A percentile compares a stretch with the other conserved stretches of the same genome.
Conservation (phyloP, 2,113 vertebrate species). For the rabbit (Oryctolagus cuniculus) region DNA sequence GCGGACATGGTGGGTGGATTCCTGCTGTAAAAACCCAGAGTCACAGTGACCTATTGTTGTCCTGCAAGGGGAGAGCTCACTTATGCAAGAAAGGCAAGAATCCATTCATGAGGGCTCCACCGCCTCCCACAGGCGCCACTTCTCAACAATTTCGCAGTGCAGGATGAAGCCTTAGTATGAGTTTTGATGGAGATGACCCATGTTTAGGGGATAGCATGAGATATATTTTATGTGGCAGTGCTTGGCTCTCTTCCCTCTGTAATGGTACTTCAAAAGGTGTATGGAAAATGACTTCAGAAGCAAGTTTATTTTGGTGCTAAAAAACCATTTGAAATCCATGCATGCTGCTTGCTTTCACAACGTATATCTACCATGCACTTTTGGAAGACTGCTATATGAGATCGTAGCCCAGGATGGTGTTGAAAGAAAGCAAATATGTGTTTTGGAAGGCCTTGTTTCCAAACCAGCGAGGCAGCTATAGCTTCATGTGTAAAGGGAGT, state of each 20-base stretch:
- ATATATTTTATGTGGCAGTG: neutral
- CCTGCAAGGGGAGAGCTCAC: neutral
- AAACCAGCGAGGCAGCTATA: neutral
- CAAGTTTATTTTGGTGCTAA: too few relatives aligned
- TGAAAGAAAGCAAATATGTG: neutral
- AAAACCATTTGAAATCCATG: too few relatives aligned
- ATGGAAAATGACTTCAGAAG: too few relatives aligned
- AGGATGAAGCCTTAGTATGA: neutral
- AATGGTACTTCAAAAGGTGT: too few relatives aligned
- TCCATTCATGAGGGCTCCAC: neutral
- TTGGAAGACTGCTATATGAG: too few relatives aligned
- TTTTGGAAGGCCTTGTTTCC: constrained; percentile 16
- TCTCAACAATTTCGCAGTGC: neutral
- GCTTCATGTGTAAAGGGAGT: neutral
- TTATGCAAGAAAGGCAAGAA: neutral
- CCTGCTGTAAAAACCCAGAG: neutral
- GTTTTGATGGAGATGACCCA: neutral
- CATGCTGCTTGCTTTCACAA: too few relatives aligned
- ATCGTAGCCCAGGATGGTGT: neutral
- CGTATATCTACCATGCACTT: too few relatives aligned
- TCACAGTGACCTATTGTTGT: neutral
- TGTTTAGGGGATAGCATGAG: neutral
- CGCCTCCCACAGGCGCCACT: neutral
- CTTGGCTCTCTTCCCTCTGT: neutral
- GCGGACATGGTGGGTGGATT: too few relatives aligned